These are phyloP conservation scores for Lepidochitona cinerea DNA, from an alignment of 2,888 invertebrate species.

Conservation along the genomic window DNA sequence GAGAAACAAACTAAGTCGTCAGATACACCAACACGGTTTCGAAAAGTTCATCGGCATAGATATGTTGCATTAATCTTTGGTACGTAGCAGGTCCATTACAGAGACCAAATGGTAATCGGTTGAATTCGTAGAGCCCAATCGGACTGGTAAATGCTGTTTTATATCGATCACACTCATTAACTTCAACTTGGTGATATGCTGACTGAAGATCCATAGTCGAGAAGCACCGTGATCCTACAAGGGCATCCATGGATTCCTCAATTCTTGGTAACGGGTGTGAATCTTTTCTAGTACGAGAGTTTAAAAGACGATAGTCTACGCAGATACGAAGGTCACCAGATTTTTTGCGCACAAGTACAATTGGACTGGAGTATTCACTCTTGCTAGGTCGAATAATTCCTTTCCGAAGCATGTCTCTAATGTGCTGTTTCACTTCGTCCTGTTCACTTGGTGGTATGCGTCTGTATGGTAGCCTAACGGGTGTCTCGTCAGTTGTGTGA, in stretches of 20 bases:
- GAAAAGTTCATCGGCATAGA: constrained; percentile 8
- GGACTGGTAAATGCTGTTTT: constrained; percentile 18
- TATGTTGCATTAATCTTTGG: constrained; percentile 8
- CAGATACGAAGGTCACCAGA: constrained; percentile 22
- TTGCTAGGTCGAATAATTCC: constrained; percentile 29
- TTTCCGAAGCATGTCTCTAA: constrained; percentile 21
- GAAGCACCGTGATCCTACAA: constrained; percentile 18
- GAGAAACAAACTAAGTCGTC: constrained; percentile 8
- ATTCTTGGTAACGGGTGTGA: constrained; percentile 30
- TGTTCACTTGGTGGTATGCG: constrained; percentile 22
- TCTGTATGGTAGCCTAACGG: constrained; percentile 24
- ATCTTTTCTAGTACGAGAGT: constrained; percentile 24
- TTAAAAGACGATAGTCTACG: constrained; percentile 32
- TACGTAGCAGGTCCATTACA: constrained; percentile 10
- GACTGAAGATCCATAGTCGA: constrained; percentile 18
- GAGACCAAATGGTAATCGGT: constrained; percentile 19
- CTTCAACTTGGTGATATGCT: constrained; percentile 12
- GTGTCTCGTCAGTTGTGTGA: constrained; percentile 7
- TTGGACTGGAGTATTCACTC: constrained; percentile 31
- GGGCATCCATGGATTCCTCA: constrained; percentile 26
- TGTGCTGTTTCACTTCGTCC: constrained; percentile 26
- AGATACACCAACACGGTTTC: constrained; percentile 7
- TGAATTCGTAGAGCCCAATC: constrained; percentile 14
- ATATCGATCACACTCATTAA: constrained; percentile 10
- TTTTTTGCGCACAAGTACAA: constrained; percentile 34